These are phyloP conservation scores for Synanthedon andrenaeformis DNA, from an alignment of 2,888 invertebrate species.

Conservation along the genomic window DNA sequence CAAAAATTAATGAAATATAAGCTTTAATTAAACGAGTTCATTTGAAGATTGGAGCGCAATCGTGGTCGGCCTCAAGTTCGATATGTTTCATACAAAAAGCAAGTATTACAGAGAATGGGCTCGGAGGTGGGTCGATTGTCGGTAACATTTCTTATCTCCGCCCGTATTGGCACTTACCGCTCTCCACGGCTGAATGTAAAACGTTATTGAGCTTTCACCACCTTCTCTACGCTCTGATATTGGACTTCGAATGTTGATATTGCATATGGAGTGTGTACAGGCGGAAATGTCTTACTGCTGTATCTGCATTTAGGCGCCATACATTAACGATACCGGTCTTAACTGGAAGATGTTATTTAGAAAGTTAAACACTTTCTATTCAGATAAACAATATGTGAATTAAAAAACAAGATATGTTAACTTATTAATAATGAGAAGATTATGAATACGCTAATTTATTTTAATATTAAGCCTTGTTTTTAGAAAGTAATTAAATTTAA, in stretches of 20 bases:
- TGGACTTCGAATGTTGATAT: slow-evolving; percentile 27
- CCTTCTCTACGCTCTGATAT: slow-evolving; percentile 22
- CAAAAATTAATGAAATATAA: no score
- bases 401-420: no score
- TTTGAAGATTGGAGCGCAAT: no score
- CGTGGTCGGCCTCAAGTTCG: slow-evolving; percentile 1
- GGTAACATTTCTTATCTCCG: slow-evolving; percentile 46
- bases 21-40: no score
- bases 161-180: slow-evolving; percentile 43
- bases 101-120: slow-evolving; percentile 19
- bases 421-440: no score
- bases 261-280: slow-evolving; percentile 5
- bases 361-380: no score
- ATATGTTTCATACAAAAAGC: slow-evolving; percentile 31
- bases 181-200: slow-evolving; percentile 33
- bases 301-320: background rate
- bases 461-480: no score
- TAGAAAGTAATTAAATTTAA: no score
- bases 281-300: slow-evolving; percentile 2
- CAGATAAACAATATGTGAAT: no score
- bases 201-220: slow-evolving; percentile 44
- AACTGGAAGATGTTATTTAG: no score
- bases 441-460: no score
- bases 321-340: no score
- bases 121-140: slow-evolving; percentile 33